Evolutionary conservation across 1,140 invertebrate species (phyloP).

Genomic region (Meloidogyne chitwoodi): DNA sequence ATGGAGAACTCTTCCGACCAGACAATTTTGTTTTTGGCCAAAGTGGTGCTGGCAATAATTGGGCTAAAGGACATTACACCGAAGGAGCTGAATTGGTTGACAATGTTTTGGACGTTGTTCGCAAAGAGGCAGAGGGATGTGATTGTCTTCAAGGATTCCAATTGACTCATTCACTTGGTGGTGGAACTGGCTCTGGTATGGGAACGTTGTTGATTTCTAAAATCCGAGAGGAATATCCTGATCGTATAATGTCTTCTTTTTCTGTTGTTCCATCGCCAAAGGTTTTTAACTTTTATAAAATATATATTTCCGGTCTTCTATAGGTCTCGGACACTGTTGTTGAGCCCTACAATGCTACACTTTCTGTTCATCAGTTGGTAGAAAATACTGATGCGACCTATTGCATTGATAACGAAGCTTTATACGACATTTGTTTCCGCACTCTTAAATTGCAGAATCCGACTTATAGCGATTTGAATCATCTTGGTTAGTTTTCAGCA

Average conservation of each 20-base stretch:
- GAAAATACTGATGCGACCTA: slow-evolving; percentile 68
- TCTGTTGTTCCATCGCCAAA: slow-evolving; percentile 85
- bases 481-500: slow-evolving; percentile 63
- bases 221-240: slow-evolving; percentile 67
- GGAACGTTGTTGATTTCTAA: slow-evolving; percentile 66
- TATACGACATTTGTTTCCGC: slow-evolving; percentile 75
- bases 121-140: slow-evolving; percentile 79
- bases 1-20: slow-evolving; percentile 75
- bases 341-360: slow-evolving; percentile 72
- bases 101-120: slow-evolving; percentile 76
- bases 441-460: slow-evolving; percentile 73
- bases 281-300: no score
- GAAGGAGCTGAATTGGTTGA: slow-evolving; percentile 84
- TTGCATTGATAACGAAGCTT: slow-evolving; percentile 73
- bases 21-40: slow-evolving; percentile 85
- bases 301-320: neutral
- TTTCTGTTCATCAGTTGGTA: slow-evolving; percentile 71
- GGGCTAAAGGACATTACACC: slow-evolving; percentile 85
- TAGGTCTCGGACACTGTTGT: slow-evolving; percentile 72
- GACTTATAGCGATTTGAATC: slow-evolving; percentile 74
- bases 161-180: slow-evolving; percentile 64
- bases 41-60: slow-evolving; percentile 70
- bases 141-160: slow-evolving; percentile 65
- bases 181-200: slow-evolving; percentile 66
- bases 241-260: slow-evolving; percentile 83